Conservation (phyloP, 2,113 vertebrate species). For the Alouatta palliata region DNA sequence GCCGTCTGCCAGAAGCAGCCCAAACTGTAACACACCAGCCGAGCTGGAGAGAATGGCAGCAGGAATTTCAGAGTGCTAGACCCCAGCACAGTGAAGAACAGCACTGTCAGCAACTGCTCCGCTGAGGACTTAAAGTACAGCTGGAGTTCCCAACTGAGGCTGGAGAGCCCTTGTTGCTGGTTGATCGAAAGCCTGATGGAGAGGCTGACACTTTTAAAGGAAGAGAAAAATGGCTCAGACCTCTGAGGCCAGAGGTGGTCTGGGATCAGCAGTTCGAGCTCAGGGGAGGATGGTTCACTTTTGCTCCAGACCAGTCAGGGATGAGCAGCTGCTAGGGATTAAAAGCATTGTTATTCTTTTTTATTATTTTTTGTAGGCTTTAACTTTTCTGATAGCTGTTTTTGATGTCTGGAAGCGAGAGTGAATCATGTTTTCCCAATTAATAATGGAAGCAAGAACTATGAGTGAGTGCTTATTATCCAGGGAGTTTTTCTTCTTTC, state of each 20-base stretch:
- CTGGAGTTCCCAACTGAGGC: background rate
- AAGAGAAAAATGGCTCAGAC: background rate
- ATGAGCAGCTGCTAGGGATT: background rate
- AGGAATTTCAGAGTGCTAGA: background rate
- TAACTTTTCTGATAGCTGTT: background rate
- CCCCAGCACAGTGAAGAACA: background rate
- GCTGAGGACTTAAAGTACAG: background rate
- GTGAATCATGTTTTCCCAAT: background rate
- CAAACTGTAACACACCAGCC: background rate
- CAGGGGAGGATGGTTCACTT: background rate
- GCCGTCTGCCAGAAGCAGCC: background rate
- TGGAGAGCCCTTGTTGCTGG: background rate
- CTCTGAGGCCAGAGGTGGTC: background rate
- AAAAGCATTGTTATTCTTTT: background rate
- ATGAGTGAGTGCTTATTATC: background rate
- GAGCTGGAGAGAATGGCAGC: background rate
- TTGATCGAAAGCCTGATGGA: background rate
- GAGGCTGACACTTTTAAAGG: background rate
- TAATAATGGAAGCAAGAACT: background rate
- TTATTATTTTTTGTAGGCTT: background rate
- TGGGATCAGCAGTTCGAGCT: background rate
- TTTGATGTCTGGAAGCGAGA: background rate
- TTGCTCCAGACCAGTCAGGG: background rate
- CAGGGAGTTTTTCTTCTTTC: background rate
- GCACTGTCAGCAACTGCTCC: rapidly evolving